Base-by-base conservation (phyloP, 1,140 invertebrate genomes). In the Leptinotarsa defecta region DNA sequence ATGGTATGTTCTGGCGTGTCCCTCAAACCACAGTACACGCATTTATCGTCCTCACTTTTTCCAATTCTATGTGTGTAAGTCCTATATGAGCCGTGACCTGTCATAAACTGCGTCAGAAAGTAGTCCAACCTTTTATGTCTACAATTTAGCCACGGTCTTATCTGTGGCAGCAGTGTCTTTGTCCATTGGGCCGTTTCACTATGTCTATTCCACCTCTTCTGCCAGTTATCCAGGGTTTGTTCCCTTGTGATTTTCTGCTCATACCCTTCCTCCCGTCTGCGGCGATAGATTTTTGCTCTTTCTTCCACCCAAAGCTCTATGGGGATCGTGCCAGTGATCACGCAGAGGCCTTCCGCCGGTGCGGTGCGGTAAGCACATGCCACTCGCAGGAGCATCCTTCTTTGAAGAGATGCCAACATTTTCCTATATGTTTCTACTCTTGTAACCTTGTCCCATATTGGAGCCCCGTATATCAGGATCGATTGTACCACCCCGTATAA, bases 61-160 rank as follows among this genome's bases (percentile, higher is more conserved):
- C 27, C 15, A 68, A 68, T 68, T 19, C 15, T 49, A 17, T 49
- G 4, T 27, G 63, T 17, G 19, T 68, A 74, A 11, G 34, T 74
- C 4, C 73, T 34, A 65, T 76, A 78, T 4, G 57, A 22, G 13
- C 78, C 76, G 69, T 79, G 76, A 1, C 71, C 78, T n/a, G 74
- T 76, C 4, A 79, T 22, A 15, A 61, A 48, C 68, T 79, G 78
- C n/a, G 73, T 71, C 17, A 74, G 3, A 62, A 57, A 71, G 20
- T 71, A 69, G 15, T 69, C 62, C 4, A 71, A 15, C 6, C 64
- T 20, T 19, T 68, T 48, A 19, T 19, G 34, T 49, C 63, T 49
- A 13, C 72, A 61, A 13, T 57, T 48, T 4, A 65, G n/a, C 77
- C 73, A 74, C 17, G 48, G 8, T 24, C 6, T 22, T 13, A 78